phyloP scores from a whole-genome alignment of 2,113 vertebrate genomes.

The Thomomys bottae region DNA sequence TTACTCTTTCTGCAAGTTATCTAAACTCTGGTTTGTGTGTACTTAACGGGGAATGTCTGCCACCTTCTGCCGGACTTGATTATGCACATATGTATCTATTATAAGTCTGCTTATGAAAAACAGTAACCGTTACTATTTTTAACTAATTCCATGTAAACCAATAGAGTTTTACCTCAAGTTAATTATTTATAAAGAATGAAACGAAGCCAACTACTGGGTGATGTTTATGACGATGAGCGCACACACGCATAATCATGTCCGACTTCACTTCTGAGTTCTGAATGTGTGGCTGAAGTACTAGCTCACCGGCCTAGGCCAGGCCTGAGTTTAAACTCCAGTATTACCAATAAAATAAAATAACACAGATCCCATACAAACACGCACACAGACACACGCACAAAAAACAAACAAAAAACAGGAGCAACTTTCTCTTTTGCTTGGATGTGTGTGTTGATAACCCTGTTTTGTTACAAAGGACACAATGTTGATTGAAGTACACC shows the following conservation, averaged over 20 bases:
- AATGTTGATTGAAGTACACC: slow-evolving; percentile 32
- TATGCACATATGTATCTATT: slow-evolving; percentile 62
- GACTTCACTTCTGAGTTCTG: neutral
- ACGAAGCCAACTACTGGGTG: slow-evolving; percentile 20
- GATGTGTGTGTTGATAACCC: neutral
- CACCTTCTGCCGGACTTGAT: slow-evolving; percentile 75
- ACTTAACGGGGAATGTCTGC: slow-evolving; percentile 73
- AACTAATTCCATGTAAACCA: slow-evolving; percentile 59
- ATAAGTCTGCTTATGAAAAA: slow-evolving; percentile 64
- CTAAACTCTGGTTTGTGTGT: slow-evolving; percentile 63
- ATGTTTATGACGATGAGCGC: slow-evolving; percentile 36
- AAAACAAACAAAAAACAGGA: neutral
- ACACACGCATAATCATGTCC: neutral
- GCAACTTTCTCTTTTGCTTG: neutral
- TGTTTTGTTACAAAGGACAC: slow-evolving; percentile 46
- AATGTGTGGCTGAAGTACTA: neutral
- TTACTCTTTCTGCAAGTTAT: slow-evolving; percentile 79
- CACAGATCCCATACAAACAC: too few relatives aligned
- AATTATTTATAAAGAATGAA: slow-evolving; percentile 55
- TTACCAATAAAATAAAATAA: neutral
- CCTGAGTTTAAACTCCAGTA: neutral
- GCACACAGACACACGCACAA: too few relatives aligned
- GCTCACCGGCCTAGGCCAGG: neutral
- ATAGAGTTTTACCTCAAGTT: slow-evolving; percentile 30
- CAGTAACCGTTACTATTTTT: slow-evolving; percentile 66